Conservation (phyloP, 2,888 invertebrate genomes). For the Chesias legatella region DNA sequence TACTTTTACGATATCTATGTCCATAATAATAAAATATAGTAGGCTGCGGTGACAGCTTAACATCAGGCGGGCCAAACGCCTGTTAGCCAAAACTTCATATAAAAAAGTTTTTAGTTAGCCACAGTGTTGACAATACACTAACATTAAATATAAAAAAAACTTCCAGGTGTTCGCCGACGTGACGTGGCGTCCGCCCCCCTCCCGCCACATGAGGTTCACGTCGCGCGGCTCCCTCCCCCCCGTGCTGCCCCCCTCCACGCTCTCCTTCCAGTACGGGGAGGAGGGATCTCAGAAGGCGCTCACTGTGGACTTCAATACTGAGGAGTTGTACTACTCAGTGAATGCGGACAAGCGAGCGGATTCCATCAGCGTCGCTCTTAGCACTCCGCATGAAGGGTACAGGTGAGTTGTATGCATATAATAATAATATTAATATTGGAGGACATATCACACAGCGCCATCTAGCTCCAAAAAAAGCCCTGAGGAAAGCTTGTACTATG, state of each 20-base stretch:
- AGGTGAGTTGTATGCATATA: conserved; percentile 39
- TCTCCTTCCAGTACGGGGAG: conserved; percentile 49
- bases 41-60: too few species aligned
- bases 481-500: too few species aligned
- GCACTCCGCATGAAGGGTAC: conserved; percentile 61
- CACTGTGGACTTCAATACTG: conserved; percentile 49
- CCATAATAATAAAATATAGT: too few species aligned
- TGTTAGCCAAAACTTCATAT: too few species aligned
- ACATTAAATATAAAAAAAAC: background rate
- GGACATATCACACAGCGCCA: too few species aligned
- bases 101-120: too few species aligned
- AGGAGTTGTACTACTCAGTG: conserved; percentile 55
- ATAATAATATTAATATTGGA: too few species aligned
- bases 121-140: background rate
- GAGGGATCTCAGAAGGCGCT: conserved; percentile 45
- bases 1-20: too few species aligned
- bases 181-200: conserved; percentile 70
- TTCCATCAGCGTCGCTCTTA: conserved; percentile 52
- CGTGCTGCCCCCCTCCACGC: conserved; percentile 53
- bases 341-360: conserved; percentile 56
- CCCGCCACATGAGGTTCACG: conserved; percentile 66
- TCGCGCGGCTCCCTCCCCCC: conserved; percentile 59
- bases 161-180: conserved; percentile 64
- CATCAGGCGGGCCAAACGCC: too few species aligned
- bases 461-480: too few species aligned